Evolutionary conservation across 2,888 invertebrate species (phyloP), one percentile per base, ranked within the genome.

Genomic region (Teinopalpus imperialis): DNA sequence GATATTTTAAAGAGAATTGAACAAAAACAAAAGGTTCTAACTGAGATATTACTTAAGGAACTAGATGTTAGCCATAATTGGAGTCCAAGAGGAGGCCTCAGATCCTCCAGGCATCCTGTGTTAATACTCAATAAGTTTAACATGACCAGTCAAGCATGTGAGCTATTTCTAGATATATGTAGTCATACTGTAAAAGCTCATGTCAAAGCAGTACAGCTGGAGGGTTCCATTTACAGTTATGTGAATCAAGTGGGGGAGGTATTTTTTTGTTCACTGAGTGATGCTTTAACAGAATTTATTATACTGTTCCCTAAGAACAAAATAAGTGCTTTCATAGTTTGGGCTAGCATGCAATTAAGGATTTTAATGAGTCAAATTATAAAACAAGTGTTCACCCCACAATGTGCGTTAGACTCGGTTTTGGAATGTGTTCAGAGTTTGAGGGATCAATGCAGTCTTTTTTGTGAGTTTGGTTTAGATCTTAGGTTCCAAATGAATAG

Each of bases 401-500:
- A 98, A 78, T 94, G 96, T 42, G 92, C 94, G 4, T 81, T 98
- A 61, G 94, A 95, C 52, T 93, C 94, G 0, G 91, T 98, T 41
- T 93, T 97, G 3, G 96, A 96, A 69, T 97, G 97, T 78, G 94
- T 98, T 16, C 92, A 93, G 50, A 92, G 94, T 63, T 93, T 97
- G 14, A 91, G 96, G 60, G 91, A 90, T 48, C 94, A 95, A 63
- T 95, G 95, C 57, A 66, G 58, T 50, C 63, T 87, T 59, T 81
- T 90, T 66, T 92, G 90, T 66, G 88, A 92, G 63, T 87, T 92
- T 59, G 98, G 98, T 1, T 90, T 99, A 61, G 98, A 99, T 85
- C 89, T 99, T 47, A 93, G 95, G 53, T 98, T 97, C 77, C 95
- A 97, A 71, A 90, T 99, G 60, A 96, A 98, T 69, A 95, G 95